These are phyloP conservation scores for Triops cancriformis DNA, from an alignment of 1,140 invertebrate genomes.

Conservation along the genomic window DNA sequence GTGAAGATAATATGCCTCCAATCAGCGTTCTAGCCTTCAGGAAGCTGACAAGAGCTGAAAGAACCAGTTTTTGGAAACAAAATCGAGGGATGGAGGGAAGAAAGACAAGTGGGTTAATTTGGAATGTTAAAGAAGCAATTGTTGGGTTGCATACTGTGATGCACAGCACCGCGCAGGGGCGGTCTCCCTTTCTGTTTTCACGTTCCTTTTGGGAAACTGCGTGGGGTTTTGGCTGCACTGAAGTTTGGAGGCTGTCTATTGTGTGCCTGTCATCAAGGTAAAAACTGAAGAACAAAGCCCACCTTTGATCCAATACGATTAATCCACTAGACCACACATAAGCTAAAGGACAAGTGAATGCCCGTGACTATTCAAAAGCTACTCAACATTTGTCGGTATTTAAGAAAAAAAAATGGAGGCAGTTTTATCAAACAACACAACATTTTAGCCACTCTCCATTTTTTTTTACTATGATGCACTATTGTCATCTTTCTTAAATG, in stretches of 20 bases:
- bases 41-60: not conserved
- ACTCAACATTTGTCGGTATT: not conserved
- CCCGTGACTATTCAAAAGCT: not conserved
- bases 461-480: too few relatives aligned
- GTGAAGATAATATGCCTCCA: not conserved
- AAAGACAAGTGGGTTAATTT: constrained; percentile 11
- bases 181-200: not conserved
- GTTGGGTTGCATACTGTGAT: constrained; percentile 5
- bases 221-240: not conserved
- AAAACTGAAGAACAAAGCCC: constrained; percentile 5
- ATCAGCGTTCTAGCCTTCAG: not conserved
- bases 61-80: not conserved
- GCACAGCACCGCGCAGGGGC: constrained; percentile 10
- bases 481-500: too few relatives aligned
- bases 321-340: not conserved
- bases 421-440: too few relatives aligned
- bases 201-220: constrained; percentile 1
- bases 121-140: constrained; percentile 14
- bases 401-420: too few relatives aligned
- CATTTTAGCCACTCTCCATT: too few relatives aligned
- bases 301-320: not conserved
- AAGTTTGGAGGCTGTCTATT: constrained; percentile 5
- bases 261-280: constrained; percentile 4
- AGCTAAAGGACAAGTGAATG: not conserved
- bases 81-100: not conserved